These are phyloP conservation scores for Allacma fusca DNA, from an alignment of 2,888 invertebrate genomes.

Conservation along the genomic window DNA sequence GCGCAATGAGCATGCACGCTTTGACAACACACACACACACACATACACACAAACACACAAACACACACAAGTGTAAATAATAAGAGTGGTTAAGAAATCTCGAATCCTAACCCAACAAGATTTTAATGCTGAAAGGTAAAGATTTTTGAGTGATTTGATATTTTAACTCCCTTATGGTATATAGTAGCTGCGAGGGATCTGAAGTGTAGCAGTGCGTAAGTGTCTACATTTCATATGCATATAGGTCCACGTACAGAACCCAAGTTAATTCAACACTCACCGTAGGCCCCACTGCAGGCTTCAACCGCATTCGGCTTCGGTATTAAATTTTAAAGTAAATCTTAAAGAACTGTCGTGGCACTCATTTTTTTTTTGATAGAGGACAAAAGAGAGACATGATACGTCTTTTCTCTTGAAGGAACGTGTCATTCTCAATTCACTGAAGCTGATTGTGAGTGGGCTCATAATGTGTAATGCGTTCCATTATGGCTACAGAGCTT, in stretches of 20 bases:
- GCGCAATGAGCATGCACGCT: too few relatives aligned
- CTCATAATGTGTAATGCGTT: background rate
- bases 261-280: background rate
- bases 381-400: constrained; percentile 38
- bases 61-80: too few relatives aligned
- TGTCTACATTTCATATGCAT: too few relatives aligned
- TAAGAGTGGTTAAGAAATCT: background rate
- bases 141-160: constrained; percentile 33
- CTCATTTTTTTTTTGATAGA: constrained; percentile 11
- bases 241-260: too few relatives aligned
- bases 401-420: constrained; percentile 32
- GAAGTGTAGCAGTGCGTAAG: too few relatives aligned
- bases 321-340: background rate
- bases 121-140: constrained; percentile 28
- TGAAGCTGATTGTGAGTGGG: constrained; percentile 20
- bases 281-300: background rate
- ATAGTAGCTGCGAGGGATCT: too few relatives aligned
- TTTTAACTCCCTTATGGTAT: background rate
- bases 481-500: background rate
- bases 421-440: constrained; percentile 36
- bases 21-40: too few relatives aligned
- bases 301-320: background rate
- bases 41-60: too few relatives aligned
- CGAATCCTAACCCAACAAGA: constrained; percentile 25
- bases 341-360: background rate